phyloP scores from a whole-genome alignment of 2,888 invertebrate genomes.

The Heliconius cydno region DNA sequence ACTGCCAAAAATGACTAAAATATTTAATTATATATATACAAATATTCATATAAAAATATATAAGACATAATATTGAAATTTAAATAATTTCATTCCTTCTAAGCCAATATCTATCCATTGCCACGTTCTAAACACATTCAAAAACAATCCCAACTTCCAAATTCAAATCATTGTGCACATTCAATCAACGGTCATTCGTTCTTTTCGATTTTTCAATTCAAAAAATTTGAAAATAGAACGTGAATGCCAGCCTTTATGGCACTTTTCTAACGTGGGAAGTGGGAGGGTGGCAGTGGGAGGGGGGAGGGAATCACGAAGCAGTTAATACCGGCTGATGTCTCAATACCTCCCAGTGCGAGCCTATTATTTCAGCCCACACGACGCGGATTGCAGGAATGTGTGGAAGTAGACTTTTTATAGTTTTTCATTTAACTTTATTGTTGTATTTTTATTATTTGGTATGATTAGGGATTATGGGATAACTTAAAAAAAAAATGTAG shows the following conservation, averaged over 20 bases:
- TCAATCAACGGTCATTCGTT: constrained; percentile 36
- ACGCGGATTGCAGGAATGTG: constrained; percentile 57
- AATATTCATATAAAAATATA: no score
- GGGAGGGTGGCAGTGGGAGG: constrained; percentile 42
- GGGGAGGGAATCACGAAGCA: constrained; percentile 55
- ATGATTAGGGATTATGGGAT: not conserved
- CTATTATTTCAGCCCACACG: constrained; percentile 83
- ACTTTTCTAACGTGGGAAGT: constrained; percentile 50
- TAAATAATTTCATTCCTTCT: not conserved
- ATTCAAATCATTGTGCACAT: constrained; percentile 36
- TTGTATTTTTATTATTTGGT: not conserved
- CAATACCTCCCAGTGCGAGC: constrained; percentile 83
- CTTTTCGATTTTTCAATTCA: constrained; percentile 27
- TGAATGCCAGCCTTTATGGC: constrained; percentile 41
- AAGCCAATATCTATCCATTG: not conserved
- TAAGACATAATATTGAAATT: not conserved
- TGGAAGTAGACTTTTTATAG: constrained; percentile 58
- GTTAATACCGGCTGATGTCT: constrained; percentile 80
- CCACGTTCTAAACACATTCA: not conserved
- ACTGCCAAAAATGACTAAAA: no score
- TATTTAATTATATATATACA: no score
- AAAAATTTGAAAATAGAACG: constrained; percentile 42
- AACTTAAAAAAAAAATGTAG: not conserved
- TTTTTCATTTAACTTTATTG: not conserved
- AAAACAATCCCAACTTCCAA: constrained; percentile 3